phyloP scores from a whole-genome alignment of 2,888 invertebrate species.

The Phasia obesa region DNA sequence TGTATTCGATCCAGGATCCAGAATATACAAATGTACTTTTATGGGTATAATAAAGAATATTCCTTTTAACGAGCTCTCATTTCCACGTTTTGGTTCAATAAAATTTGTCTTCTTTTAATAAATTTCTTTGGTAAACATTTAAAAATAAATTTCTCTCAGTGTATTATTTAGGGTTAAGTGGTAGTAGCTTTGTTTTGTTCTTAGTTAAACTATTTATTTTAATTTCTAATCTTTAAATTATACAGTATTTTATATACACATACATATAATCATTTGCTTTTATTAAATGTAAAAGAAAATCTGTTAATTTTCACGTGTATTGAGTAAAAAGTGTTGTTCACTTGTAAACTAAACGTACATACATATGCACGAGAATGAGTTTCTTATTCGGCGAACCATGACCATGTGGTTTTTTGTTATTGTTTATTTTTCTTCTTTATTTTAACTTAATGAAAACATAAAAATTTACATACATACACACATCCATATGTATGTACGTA shows the following conservation, averaged over 20 bases:
- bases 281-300: conserved; percentile 17
- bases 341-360: conserved; percentile 37
- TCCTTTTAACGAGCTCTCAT: too few species aligned
- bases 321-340: conserved; percentile 39
- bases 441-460: conserved; percentile 12
- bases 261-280: conserved; percentile 22
- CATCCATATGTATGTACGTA: background rate
- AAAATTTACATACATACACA: background rate
- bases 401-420: conserved; percentile 16
- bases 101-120: background rate
- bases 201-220: too few species aligned
- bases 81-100: too few species aligned
- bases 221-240: too few species aligned
- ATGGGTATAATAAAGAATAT: too few species aligned
- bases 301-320: conserved; percentile 25
- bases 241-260: conserved; percentile 10
- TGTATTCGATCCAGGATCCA: too few species aligned
- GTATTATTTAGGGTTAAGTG: conserved; percentile 21
- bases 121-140: background rate
- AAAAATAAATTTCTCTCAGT: conserved; percentile 12
- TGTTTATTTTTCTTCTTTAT: background rate
- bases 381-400: conserved; percentile 62
- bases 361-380: conserved; percentile 55
- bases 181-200: conserved; percentile 32
- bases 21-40: too few species aligned